These are phyloP conservation scores for Danaus melanippus DNA, from an alignment of 1,140 invertebrate genomes.

Conservation along the genomic window DNA sequence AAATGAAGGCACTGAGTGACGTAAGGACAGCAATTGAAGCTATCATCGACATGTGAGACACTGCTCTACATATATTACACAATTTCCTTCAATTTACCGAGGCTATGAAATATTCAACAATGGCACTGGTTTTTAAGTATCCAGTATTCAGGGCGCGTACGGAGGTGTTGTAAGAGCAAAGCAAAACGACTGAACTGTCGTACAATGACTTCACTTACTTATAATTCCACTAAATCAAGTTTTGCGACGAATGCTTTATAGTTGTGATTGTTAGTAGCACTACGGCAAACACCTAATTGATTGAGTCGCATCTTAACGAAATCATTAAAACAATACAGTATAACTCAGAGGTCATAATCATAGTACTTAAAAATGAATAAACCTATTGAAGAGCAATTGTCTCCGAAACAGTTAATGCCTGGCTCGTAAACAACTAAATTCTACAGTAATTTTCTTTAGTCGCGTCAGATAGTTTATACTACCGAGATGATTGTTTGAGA, in stretches of 20 bases:
- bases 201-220: conserved; percentile 11
- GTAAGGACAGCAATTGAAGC: too few relatives aligned
- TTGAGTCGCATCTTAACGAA: too few relatives aligned
- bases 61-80: conserved; percentile 20
- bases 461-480: conserved; percentile 30
- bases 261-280: too few relatives aligned
- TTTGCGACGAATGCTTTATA: too few relatives aligned
- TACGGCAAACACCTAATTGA: too few relatives aligned
- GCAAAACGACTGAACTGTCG: conserved; percentile 36
- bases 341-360: too few relatives aligned
- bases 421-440: too few relatives aligned
- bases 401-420: background rate
- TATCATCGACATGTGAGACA: conserved; percentile 4
- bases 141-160: conserved; percentile 45
- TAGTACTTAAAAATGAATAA: too few relatives aligned
- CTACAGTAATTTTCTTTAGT: conserved; percentile 11
- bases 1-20: too few relatives aligned
- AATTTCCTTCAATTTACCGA: conserved; percentile 29
- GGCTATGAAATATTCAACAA: conserved; percentile 49
- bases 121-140: conserved; percentile 25
- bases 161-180: conserved; percentile 37
- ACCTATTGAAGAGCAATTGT: too few relatives aligned
- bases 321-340: too few relatives aligned
- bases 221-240: too few relatives aligned
- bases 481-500: conserved; percentile 12